A percentile compares a stretch with the other conserved stretches of the same genome.
Evolutionary conservation across 2,113 vertebrate species (phyloP).

Genomic region (Malaclemys terrapin): DNA sequence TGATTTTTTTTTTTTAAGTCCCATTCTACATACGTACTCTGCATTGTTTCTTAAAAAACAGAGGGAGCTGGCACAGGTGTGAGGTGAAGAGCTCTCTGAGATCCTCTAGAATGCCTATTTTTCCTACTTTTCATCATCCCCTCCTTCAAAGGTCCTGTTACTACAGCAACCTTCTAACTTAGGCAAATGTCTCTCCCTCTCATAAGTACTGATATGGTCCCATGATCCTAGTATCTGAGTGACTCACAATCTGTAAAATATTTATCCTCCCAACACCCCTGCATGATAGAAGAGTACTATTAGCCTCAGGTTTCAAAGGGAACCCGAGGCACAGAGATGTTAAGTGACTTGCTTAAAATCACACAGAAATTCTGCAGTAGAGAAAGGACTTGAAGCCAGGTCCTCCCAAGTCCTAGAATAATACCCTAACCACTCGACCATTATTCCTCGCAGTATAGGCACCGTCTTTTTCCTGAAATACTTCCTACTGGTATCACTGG

Average conservation of each 20-base stretch:
- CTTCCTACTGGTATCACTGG: not conserved
- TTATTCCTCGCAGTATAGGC: not conserved
- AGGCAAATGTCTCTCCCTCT: not conserved
- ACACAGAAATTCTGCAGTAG: not conserved
- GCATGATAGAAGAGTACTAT: not conserved
- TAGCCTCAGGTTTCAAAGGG: not conserved
- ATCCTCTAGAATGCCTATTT: not conserved
- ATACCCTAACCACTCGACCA: not conserved
- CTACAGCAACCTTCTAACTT: not conserved
- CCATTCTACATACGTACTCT: not conserved
- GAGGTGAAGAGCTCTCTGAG: not conserved
- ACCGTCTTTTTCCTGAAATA: not conserved
- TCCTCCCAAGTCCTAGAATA: not conserved
- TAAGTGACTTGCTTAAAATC: not conserved
- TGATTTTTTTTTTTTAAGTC: not conserved
- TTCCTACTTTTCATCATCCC: not conserved
- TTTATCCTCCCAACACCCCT: accelerated
- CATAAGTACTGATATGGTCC: not conserved
- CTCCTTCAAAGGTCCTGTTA: not conserved
- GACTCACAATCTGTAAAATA: not conserved
- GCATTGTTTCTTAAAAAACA: not conserved
- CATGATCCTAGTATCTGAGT: not conserved
- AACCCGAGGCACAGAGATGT: not conserved
- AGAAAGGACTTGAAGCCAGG: not conserved
- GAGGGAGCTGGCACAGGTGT: not conserved